A percentile compares a stretch with the other conserved stretches of the same genome.
phyloP scores from a whole-genome alignment of 2,113 vertebrate species.

The Scolopax mira region DNA sequence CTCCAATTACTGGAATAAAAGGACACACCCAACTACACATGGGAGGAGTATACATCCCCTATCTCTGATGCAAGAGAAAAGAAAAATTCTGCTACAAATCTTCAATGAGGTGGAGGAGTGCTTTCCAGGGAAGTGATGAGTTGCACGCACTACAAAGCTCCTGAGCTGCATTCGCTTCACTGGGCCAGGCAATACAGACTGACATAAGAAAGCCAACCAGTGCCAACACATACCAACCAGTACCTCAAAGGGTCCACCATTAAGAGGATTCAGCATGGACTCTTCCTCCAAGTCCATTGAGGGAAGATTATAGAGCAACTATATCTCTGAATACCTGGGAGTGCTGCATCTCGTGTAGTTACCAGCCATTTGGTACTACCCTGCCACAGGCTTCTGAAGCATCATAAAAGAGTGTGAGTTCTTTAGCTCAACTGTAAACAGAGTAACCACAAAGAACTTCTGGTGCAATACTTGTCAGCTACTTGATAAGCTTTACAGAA shows the following conservation, averaged over 20 bases:
- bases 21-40: background rate
- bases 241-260: background rate
- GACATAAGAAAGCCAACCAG: accelerated
- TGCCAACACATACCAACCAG: background rate
- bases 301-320: background rate
- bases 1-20: background rate
- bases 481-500: background rate
- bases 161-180: accelerated
- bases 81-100: background rate
- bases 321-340: background rate
- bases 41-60: background rate
- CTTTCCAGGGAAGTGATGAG: background rate
- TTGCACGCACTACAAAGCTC: background rate
- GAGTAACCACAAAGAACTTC: background rate
- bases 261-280: background rate
- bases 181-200: accelerated
- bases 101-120: accelerated
- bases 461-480: no score
- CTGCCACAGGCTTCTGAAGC: background rate
- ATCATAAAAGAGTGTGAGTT: background rate
- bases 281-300: background rate
- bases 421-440: background rate
- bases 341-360: background rate
- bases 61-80: background rate
- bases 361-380: background rate